Percentiles rank a stretch among this genome's conserved stretches.
Conservation (phyloP, 2,797 vertebrate species). For the Sarcophilus harrisii region DNA sequence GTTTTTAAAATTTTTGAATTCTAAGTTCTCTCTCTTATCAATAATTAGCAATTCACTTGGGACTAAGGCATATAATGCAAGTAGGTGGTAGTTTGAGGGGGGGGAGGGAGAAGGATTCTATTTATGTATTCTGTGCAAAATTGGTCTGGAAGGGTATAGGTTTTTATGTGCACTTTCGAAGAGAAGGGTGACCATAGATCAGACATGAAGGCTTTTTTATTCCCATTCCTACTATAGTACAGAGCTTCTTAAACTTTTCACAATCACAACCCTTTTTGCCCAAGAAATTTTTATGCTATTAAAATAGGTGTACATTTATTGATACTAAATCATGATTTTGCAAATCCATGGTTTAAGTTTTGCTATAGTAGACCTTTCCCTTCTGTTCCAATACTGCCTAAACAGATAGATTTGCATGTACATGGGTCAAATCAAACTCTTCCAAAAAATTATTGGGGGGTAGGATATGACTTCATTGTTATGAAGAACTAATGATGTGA, state of each 20-base stretch:
- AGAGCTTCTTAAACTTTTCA: too few relatives aligned
- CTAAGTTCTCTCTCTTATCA: background rate
- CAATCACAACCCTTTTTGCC: too few relatives aligned
- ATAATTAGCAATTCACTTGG: constrained; percentile 6
- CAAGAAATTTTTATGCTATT: too few relatives aligned
- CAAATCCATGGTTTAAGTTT: too few relatives aligned
- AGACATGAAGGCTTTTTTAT: background rate
- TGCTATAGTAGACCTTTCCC: constrained; percentile 10
- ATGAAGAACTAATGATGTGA: background rate
- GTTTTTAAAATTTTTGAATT: too few relatives aligned
- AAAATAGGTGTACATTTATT: too few relatives aligned
- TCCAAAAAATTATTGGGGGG: constrained; percentile 12
- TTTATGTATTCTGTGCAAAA: background rate
- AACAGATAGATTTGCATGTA: constrained; percentile 22
- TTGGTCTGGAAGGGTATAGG: background rate
- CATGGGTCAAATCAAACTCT: constrained; percentile 27
- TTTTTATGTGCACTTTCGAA: background rate
- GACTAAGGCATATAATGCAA: background rate
- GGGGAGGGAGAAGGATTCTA: background rate
- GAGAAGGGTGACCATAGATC: background rate
- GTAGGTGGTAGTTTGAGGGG: background rate
- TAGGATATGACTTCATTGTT: background rate
- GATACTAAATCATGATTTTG: too few relatives aligned
- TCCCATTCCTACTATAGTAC: background rate
- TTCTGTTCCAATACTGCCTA: constrained; percentile 8